Evolutionary conservation across 2,888 invertebrate genomes (phyloP).

Genomic region (Oligia fasciuncula): DNA sequence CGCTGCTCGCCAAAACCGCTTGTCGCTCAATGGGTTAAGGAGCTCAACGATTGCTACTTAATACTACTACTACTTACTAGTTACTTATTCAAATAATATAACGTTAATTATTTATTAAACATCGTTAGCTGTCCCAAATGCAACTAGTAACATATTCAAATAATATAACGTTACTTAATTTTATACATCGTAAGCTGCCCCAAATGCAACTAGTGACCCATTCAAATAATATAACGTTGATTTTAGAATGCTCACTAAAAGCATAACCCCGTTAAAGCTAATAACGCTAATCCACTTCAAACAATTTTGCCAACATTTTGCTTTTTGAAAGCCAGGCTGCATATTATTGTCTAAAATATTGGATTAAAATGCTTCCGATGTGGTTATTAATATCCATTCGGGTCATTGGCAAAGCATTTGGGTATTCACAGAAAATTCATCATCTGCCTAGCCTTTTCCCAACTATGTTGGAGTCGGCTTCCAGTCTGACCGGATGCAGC

Average conservation of each 20-base stretch:
- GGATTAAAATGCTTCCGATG: slow-evolving; percentile 15
- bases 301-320: background rate
- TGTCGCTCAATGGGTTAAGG: too few relatives aligned
- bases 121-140: too few relatives aligned
- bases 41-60: too few relatives aligned
- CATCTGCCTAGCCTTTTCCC: background rate
- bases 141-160: too few relatives aligned
- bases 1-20: too few relatives aligned
- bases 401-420: background rate
- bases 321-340: background rate
- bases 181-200: background rate
- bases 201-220: background rate
- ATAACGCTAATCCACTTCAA: background rate
- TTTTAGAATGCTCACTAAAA: slow-evolving; percentile 29
- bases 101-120: too few relatives aligned
- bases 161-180: background rate
- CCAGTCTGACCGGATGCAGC: background rate
- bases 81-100: background rate
- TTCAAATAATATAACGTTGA: background rate
- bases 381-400: slow-evolving; percentile 3
- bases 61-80: background rate
- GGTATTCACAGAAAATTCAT: slow-evolving; percentile 3
- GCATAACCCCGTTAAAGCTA: slow-evolving; percentile 20
- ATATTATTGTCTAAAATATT: slow-evolving; percentile 16
- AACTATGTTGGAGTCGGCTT: background rate